Conservation (phyloP, 1,140 invertebrate genomes). For the Daktulosphaira vitifoliae region DNA sequence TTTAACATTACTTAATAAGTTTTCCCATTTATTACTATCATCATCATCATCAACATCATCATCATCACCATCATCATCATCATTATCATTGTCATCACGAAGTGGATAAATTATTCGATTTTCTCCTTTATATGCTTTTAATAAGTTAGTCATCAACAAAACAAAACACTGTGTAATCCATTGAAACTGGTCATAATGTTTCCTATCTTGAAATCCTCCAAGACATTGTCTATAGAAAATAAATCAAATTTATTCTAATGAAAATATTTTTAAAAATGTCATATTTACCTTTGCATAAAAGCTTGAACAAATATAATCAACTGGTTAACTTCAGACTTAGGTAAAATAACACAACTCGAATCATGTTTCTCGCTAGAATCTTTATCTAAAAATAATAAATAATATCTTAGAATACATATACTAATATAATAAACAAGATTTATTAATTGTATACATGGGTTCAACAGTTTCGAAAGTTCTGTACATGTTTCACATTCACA, state of each 20-base stretch:
- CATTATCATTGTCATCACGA: constrained; percentile 15
- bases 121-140: constrained; percentile 36
- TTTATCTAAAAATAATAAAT: constrained; percentile 5
- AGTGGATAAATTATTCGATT: constrained; percentile 8
- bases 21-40: constrained; percentile 14
- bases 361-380: constrained; percentile 13
- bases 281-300: constrained; percentile 27
- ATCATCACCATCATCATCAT: constrained; percentile 6
- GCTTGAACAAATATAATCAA: constrained; percentile 29
- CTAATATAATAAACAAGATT: background rate
- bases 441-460: constrained; percentile 11
- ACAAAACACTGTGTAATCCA: constrained; percentile 48
- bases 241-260: background rate
- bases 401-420: background rate
- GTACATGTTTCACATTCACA: constrained; percentile 31
- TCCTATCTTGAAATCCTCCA: constrained; percentile 50
- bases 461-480: constrained; percentile 23
- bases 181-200: constrained; percentile 51
- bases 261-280: background rate
- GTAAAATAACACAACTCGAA: constrained; percentile 23
- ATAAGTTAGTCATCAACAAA: constrained; percentile 38
- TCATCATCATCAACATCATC: constrained; percentile 26
- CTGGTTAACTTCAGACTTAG: constrained; percentile 22
- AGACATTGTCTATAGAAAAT: constrained; percentile 46
- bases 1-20: constrained; percentile 27